These are phyloP conservation scores for Tragelaphus strepsiceros DNA, from an alignment of 2,113 vertebrate genomes.

Conservation along the genomic window DNA sequence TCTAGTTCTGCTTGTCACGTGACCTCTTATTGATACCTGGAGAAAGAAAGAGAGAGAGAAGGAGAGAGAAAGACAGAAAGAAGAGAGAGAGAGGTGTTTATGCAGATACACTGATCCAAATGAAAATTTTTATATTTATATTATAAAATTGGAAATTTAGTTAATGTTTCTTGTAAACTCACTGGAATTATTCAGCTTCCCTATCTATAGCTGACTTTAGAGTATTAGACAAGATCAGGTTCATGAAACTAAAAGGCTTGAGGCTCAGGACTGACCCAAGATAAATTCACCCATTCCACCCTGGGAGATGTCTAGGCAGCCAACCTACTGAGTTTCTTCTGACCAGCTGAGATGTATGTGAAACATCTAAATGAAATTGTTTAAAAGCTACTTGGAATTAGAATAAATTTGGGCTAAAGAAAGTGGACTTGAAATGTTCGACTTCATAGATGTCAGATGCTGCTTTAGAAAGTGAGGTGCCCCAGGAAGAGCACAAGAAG, in stretches of 20 bases:
- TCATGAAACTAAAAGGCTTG: background rate
- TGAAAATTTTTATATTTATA: background rate
- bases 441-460: background rate
- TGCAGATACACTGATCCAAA: background rate
- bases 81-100: background rate
- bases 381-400: background rate
- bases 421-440: background rate
- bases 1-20: background rate
- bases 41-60: background rate
- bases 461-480: background rate
- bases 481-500: background rate
- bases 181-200: background rate
- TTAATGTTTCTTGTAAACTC: background rate
- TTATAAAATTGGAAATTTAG: background rate
- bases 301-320: background rate
- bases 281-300: background rate
- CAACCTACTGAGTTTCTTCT: background rate
- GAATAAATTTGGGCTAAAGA: background rate
- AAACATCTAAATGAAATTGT: background rate
- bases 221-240: background rate
- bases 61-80: background rate
- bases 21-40: background rate
- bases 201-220: background rate
- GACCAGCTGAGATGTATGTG: background rate
- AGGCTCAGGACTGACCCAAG: background rate